Evolutionary conservation across 1,140 invertebrate species (phyloP), one percentile per base, ranked within the genome.

Genomic region (Diachasmimorpha longicaudata): DNA sequence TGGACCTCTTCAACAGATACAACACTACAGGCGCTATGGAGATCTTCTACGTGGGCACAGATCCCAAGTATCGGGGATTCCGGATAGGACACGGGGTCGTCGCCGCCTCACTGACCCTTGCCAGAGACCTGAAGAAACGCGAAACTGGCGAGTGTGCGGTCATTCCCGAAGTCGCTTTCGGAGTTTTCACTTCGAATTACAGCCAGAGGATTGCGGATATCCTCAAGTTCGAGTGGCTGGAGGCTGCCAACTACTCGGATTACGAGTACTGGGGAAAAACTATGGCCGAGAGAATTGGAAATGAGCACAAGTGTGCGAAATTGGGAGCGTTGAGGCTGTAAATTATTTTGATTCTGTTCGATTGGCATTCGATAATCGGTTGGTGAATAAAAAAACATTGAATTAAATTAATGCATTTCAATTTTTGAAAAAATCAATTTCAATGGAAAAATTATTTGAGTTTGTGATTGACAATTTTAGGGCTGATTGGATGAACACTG

Each of bases 21-120:
- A 67, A 77, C n/a, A 74, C 69, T 0, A 42, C 42, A 0, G 78
- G 72, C 0, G 77, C 77, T 0, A 75, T 85, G 78, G 84, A 85
- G 69, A 75, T 86, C 10, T 86, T 86, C 69, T 86, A 85, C 70
- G 72, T 86, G 14, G 85, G 83, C 23, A 83, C 81, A 0, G 69
- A 81, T 68, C 77, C 81, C 31, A 42, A 74, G 1, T 86, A 83
- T 67, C 82, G 80, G 6, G 78, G 82, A 1, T 82, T 76, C 1
- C 80, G 80, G 0, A 85, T 86, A 36, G 85, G 81, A 0, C 31
- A 66, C 0, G 74, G 73, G 21, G 78, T 85, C 10, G 69, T 82
- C 14, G 67, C 78, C 2, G 78, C 78, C 13, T 82, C 81, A 16
- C 42, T 86, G 11, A 77, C 81, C 11, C 70, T 85, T 42, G 78